These are phyloP conservation scores for Alcedo quadribrachys DNA, from an alignment of 2,797 vertebrate species.

Conservation along the genomic window DNA sequence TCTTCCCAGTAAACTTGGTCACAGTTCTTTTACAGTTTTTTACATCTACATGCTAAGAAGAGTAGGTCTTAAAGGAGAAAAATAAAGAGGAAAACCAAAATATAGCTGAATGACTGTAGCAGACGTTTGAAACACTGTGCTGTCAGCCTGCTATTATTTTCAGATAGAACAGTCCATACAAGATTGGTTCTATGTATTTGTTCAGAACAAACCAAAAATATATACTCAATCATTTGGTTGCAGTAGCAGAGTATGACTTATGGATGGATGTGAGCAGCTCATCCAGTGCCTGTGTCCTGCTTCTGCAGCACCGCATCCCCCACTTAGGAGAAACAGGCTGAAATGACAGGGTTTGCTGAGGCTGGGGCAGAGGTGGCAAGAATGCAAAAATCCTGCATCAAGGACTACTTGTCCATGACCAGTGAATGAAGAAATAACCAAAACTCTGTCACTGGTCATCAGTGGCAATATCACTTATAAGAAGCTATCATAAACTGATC, in stretches of 20 bases:
- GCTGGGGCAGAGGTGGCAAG: background rate
- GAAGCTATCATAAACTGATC: background rate
- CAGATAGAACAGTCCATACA: background rate
- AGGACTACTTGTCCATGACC: background rate
- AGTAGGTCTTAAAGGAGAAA: background rate
- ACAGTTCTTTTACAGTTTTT: conserved; percentile 4
- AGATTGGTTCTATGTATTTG: background rate
- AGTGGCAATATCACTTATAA: background rate
- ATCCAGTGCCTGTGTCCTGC: background rate
- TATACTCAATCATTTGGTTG: background rate
- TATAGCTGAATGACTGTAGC: background rate
- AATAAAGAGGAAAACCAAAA: background rate
- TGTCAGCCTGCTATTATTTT: background rate
- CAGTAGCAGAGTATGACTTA: background rate
- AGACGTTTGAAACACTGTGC: background rate
- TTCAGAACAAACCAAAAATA: background rate
- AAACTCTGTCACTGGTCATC: background rate
- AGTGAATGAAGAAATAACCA: background rate
- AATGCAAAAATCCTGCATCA: background rate
- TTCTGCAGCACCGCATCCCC: background rate
- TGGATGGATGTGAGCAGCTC: background rate
- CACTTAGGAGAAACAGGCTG: background rate
- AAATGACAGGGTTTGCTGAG: background rate
- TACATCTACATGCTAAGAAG: background rate
- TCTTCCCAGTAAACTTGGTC: background rate